These are phyloP conservation scores for Isurus oxyrinchus DNA, from an alignment of 2,113 vertebrate genomes.

Conservation along the genomic window DNA sequence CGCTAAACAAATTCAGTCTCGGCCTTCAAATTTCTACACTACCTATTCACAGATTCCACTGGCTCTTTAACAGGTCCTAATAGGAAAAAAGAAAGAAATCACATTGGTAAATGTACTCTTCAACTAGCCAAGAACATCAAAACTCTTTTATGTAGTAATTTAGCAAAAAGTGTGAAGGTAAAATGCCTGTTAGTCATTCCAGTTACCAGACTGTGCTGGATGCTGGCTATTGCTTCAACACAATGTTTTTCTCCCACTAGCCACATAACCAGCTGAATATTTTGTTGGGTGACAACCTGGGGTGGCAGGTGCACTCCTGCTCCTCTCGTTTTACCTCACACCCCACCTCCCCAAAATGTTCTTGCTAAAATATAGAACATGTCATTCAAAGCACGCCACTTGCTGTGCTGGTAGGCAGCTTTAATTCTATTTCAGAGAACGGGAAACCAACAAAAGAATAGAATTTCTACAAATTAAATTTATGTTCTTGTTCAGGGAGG, in stretches of 20 bases:
- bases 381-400: background rate
- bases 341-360: background rate
- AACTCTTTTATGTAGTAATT: background rate
- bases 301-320: background rate
- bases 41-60: background rate
- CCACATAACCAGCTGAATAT: background rate
- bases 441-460: background rate
- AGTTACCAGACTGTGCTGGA: background rate
- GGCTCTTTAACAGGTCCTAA: background rate
- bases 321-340: background rate
- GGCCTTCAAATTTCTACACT: background rate
- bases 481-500: background rate
- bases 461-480: too few relatives aligned
- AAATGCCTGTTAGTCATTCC: background rate
- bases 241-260: background rate
- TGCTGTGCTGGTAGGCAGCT: background rate
- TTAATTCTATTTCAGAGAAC: background rate
- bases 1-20: background rate
- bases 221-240: background rate
- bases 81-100: background rate
- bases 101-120: background rate
- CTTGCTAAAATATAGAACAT: background rate
- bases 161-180: background rate
- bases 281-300: background rate
- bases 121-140: background rate